Base-by-base conservation (phyloP, 2,888 invertebrate genomes). In the Penaeus monodon region DNA sequence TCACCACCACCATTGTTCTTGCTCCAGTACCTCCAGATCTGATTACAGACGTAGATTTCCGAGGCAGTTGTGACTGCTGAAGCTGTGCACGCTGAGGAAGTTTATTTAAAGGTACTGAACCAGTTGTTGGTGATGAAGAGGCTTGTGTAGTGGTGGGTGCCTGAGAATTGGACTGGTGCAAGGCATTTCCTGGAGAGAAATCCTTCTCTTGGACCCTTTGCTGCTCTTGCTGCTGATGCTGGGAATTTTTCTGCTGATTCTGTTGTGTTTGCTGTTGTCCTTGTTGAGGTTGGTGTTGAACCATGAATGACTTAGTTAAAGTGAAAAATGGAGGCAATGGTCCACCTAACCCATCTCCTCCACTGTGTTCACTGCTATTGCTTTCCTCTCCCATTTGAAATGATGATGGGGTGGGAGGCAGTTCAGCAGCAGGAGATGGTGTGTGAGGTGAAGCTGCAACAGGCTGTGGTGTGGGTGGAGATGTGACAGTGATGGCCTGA, bases 301-400 rank as follows among this genome's bases (percentile, higher is more conserved):
- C 79, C 38, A 90, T 88, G 49, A 88, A 90, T 33, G 88, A 85
- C 79, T 90, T 90, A 4, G 86, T 76, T 27, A 90, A 79, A 24
- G 90, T 90, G 44, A 90, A 88, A 74, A 90, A 90, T n/a, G 90
- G 90, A 49, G 90, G 90, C 70, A 90, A 76, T 70, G 90, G 81
- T 49, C 84, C 87, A 38, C 84, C 86, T 20, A 81, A 33, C 24
- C 88, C 77, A 4, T 88, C 88, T 68, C 74, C 81, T 22, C 76
- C 77, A 77, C 84, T 84, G 33, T 89, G 89, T 49, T 89, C 89
- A 70, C 87, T 85, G 76, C 87, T 86, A 78, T 85, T 85, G 65
- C 79, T 83, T 27, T 88, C 87, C 27, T 87, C 89, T 70, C 86
- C 89, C 78, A 86, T 81, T 65, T 86, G 89, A 81, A 86, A 89